These are phyloP conservation scores for Ophiodon elongatus DNA, from an alignment of 2,113 vertebrate species.

Conservation along the genomic window DNA sequence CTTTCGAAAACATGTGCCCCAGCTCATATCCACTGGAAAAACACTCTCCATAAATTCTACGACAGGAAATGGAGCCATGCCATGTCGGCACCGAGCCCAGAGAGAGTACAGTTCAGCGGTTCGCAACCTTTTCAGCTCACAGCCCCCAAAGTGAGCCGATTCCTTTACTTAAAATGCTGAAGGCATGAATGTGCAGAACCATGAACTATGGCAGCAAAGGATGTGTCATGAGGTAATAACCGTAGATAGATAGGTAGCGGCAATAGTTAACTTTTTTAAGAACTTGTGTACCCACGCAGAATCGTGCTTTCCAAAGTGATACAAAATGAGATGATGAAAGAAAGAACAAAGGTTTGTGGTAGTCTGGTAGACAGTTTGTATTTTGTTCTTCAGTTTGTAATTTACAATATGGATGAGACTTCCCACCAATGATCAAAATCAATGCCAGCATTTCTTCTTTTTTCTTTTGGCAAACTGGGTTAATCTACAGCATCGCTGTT, in stretches of 20 bases:
- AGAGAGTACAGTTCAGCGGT: slow-evolving; percentile 20
- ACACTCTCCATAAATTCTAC: neutral
- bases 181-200: neutral
- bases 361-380: neutral
- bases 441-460: neutral
- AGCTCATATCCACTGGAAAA: slow-evolving; percentile 7
- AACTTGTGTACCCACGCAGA: neutral
- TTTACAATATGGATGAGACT: neutral
- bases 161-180: neutral
- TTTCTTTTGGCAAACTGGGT: neutral
- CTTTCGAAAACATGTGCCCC: slow-evolving; percentile 11
- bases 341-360: neutral
- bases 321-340: neutral
- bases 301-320: too few relatives aligned
- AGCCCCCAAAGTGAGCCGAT: neutral
- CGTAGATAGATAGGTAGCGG: neutral
- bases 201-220: neutral
- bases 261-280: neutral
- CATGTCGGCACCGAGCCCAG: slow-evolving; percentile 22
- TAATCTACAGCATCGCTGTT: neutral
- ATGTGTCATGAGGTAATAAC: neutral
- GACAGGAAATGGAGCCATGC: slow-evolving; percentile 32
- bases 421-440: neutral
- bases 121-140: slow-evolving; percentile 28
- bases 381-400: neutral